Conservation (phyloP, 2,888 invertebrate genomes). For the Hecatera dysodea region DNA sequence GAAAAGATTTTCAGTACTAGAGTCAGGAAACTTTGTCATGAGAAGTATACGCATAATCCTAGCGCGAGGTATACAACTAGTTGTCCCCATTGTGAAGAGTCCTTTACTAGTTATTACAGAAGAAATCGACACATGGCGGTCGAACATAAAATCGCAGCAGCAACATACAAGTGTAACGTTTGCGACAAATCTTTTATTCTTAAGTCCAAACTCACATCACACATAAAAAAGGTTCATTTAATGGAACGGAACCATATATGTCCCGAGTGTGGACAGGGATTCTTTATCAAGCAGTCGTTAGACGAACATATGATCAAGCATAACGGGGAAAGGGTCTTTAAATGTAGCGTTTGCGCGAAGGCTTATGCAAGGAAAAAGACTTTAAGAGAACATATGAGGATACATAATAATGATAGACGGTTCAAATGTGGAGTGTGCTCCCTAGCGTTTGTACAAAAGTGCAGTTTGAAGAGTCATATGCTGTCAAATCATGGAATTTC, state of each 20-base stretch:
- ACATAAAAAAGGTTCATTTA: constrained; percentile 85
- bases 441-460: constrained; percentile 84
- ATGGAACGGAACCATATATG: constrained; percentile 87
- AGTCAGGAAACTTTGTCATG: constrained; percentile 81
- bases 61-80: constrained; percentile 81
- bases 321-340: constrained; percentile 82
- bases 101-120: constrained; percentile 84
- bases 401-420: constrained; percentile 85
- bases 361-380: constrained; percentile 86
- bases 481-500: constrained; percentile 83
- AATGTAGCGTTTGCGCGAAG: constrained; percentile 82
- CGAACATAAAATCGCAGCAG: constrained; percentile 81
- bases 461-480: constrained; percentile 86
- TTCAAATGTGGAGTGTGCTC: constrained; percentile 84
- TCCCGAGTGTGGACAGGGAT: constrained; percentile 83
- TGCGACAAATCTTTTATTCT: constrained; percentile 85
- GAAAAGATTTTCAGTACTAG: constrained; percentile 82
- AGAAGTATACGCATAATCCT: constrained; percentile 84
- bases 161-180: constrained; percentile 84
- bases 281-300: constrained; percentile 84
- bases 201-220: constrained; percentile 83
- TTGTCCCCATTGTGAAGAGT: constrained; percentile 83
- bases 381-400: constrained; percentile 85
- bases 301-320: constrained; percentile 87
- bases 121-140: constrained; percentile 83